These are phyloP conservation scores for Sula dactylatra DNA, from an alignment of 2,113 vertebrate species.

Conservation along the genomic window DNA sequence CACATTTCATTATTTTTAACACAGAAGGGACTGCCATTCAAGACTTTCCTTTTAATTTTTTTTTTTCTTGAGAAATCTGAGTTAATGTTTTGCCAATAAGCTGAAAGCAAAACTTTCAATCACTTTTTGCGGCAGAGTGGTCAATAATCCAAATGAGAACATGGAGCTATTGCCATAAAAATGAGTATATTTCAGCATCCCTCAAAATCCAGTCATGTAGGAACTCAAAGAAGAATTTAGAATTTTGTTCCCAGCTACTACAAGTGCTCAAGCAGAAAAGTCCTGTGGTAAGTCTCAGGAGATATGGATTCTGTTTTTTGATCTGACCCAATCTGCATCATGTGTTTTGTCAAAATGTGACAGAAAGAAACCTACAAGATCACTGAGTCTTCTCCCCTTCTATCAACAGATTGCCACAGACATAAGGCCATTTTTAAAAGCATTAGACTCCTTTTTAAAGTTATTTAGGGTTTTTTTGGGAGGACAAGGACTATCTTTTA, in stretches of 20 bases:
- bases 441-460: neutral
- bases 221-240: neutral
- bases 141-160: neutral
- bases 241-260: neutral
- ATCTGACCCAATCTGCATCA: neutral
- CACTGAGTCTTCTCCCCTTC: neutral
- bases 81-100: neutral
- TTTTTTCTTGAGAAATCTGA: neutral
- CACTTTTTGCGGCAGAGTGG: neutral
- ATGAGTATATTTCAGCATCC: neutral
- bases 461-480: neutral
- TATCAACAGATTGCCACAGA: neutral
- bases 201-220: neutral
- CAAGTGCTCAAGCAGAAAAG: neutral
- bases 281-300: neutral
- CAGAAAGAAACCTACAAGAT: neutral
- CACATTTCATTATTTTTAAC: neutral
- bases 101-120: neutral
- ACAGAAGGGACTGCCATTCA: neutral
- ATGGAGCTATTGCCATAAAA: neutral
- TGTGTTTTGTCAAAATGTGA: neutral
- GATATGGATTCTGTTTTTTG: neutral
- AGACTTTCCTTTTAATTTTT: too few species aligned
- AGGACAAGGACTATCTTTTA: neutral
- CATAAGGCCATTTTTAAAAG: neutral